phyloP scores from a whole-genome alignment of 53 echinoderm and acorn worm species.

The Holothuria scabra region DNA sequence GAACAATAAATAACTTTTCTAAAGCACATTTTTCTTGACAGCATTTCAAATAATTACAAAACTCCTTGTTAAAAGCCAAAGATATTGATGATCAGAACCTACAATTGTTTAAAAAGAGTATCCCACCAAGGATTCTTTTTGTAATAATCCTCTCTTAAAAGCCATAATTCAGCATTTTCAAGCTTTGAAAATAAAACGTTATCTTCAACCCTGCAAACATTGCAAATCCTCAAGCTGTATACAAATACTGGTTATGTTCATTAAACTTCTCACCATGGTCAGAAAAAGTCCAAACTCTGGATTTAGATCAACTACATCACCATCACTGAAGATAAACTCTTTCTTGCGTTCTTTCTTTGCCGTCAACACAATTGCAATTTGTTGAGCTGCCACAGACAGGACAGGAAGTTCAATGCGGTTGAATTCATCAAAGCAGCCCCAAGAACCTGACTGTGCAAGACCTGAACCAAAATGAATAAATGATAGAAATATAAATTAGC shows the following conservation, averaged over 20 bases:
- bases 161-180: too few relatives aligned
- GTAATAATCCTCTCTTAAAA: too few relatives aligned
- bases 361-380: slow-evolving; percentile 93
- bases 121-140: too few relatives aligned
- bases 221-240: neutral
- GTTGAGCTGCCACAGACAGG: slow-evolving; percentile 96
- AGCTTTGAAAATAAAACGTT: too few relatives aligned
- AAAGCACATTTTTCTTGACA: too few relatives aligned
- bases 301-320: slow-evolving; percentile 87
- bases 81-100: too few relatives aligned
- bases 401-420: slow-evolving; percentile 97
- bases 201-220: neutral
- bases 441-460: slow-evolving; percentile 97
- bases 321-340: slow-evolving; percentile 94
- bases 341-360: slow-evolving; percentile 95
- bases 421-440: slow-evolving; percentile 99
- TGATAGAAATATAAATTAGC: neutral
- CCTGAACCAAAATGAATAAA: slow-evolving; percentile 54
- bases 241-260: neutral
- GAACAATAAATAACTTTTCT: too few relatives aligned
- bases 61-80: too few relatives aligned
- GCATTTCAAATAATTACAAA: too few relatives aligned
- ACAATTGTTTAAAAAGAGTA: too few relatives aligned
- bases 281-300: slow-evolving; percentile 99
- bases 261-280: slow-evolving; percentile 77